Base-by-base conservation (phyloP, 2,888 invertebrate species). In the Tetragnatha montana region DNA sequence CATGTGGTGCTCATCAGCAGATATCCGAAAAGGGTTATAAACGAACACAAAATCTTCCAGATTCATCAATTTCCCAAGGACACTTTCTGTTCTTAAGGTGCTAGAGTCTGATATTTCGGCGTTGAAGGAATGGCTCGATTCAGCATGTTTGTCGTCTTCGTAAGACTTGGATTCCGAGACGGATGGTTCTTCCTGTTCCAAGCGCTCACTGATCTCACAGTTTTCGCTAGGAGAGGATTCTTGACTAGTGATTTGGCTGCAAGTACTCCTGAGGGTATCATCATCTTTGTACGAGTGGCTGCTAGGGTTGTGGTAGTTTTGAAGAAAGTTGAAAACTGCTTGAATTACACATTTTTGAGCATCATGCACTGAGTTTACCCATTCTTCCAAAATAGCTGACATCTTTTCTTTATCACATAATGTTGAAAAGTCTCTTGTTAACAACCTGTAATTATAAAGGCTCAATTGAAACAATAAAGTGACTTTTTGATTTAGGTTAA, bases 21-120 rank as follows among this genome's bases (percentile, higher is more conserved):
- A 80, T 17, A 91, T 60, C 8, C 50, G 51, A 76, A 91, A 91
- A 51, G 89, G 91, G 76, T 91, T 87, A 51, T 91, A 83, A 51
- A 91, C 87, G 83, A 91, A 91, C 7, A 91, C 91, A 75, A 91
- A 89, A 35, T 91, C 88, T 69, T 89, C 88, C 50, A 91, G 73
- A 51, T 87, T 90, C 8, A 90, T 80, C 70, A 87, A 81, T 35
- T 84, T 90, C 1, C 83, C 87, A 12, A 87, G 75, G n/a, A 90
- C 73, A 60, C 90, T 90, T 81, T 90, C 90, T 76, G 87, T 90
- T 75, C 83, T 80, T 12, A 91, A 78, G 70, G 88, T 91, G 74
- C 91, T 91, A 6, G 88, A 91, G 51, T 88, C 91, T 21, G 90
- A 90, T 35, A 81, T 90, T 76, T 90, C 90, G 22, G 76, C 81